Conservation (phyloP, 2,797 vertebrate genomes). For the Parotocinclus haroldoi region DNA sequence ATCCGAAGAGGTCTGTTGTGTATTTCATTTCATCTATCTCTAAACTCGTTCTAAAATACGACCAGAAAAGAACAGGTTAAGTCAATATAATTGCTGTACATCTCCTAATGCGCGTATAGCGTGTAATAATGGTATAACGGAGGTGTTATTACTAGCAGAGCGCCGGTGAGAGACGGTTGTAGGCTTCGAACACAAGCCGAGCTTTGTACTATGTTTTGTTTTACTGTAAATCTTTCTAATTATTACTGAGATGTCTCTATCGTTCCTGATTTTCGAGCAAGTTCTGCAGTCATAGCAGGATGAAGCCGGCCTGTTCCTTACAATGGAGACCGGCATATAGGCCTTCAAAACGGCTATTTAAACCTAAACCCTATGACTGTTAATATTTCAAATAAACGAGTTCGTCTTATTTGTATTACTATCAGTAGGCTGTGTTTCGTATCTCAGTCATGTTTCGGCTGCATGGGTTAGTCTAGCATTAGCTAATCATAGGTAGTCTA, state of each 20-base stretch:
- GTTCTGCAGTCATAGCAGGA: neutral
- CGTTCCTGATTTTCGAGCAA: neutral
- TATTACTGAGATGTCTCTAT: neutral
- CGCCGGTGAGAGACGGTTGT: neutral
- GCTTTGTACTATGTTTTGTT: neutral
- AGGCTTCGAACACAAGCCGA: neutral
- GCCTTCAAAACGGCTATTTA: neutral
- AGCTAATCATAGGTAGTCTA: too few species aligned
- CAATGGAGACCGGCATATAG: conserved; percentile 15
- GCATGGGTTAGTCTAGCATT: too few species aligned
- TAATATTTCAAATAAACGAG: neutral
- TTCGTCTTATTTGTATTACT: too few species aligned
- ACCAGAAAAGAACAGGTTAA: neutral
- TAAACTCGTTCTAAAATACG: neutral
- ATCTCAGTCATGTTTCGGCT: too few species aligned
- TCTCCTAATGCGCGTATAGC: neutral
- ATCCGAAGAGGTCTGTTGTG: conserved; percentile 40
- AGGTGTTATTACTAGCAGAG: conserved; percentile 2
- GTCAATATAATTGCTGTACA: neutral
- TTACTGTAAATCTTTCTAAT: neutral
- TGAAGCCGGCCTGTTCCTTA: conserved; percentile 17
- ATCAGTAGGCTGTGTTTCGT: too few species aligned
- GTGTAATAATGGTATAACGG: neutral
- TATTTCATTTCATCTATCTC: neutral
- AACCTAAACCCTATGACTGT: too few species aligned